These are phyloP conservation scores for Cyprinodon brontotheroides DNA, from an alignment of 2,113 vertebrate genomes.

Conservation along the genomic window DNA sequence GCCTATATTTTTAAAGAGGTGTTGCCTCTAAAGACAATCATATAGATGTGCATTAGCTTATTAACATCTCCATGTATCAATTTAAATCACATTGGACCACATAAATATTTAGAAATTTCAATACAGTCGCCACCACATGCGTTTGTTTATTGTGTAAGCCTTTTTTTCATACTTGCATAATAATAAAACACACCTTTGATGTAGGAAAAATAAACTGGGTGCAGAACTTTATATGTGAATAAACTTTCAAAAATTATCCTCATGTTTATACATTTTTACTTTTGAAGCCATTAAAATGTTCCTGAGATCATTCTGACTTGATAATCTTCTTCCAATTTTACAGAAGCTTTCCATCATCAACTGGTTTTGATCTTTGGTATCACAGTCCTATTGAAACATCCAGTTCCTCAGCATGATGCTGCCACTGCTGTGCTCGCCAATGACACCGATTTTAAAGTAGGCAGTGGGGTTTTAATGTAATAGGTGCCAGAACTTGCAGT, in stretches of 20 bases:
- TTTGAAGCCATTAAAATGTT: neutral
- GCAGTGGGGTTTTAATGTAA: neutral
- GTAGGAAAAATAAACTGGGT: neutral
- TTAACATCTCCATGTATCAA: neutral
- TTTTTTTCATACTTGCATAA: no score
- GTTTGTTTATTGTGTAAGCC: no score
- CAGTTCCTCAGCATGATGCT: neutral
- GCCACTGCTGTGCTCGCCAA: neutral
- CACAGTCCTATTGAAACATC: no score
- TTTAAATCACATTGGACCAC: constrained; percentile 33
- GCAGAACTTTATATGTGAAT: neutral
- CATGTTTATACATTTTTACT: neutral
- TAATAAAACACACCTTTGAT: no score
- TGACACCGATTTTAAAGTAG: neutral
- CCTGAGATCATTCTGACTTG: no score
- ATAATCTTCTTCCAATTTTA: neutral
- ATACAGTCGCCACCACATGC: neutral
- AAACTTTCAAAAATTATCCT: neutral
- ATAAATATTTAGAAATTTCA: neutral
- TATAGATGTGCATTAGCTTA: constrained; percentile 30
- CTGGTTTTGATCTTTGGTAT: no score
- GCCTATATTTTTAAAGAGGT: constrained; percentile 46
- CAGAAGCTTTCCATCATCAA: no score
- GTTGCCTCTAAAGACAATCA: constrained; percentile 65
- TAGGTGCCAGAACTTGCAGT: neutral